Evolutionary conservation across 2,113 vertebrate genomes (phyloP).

Genomic region (Varanus salvator): DNA sequence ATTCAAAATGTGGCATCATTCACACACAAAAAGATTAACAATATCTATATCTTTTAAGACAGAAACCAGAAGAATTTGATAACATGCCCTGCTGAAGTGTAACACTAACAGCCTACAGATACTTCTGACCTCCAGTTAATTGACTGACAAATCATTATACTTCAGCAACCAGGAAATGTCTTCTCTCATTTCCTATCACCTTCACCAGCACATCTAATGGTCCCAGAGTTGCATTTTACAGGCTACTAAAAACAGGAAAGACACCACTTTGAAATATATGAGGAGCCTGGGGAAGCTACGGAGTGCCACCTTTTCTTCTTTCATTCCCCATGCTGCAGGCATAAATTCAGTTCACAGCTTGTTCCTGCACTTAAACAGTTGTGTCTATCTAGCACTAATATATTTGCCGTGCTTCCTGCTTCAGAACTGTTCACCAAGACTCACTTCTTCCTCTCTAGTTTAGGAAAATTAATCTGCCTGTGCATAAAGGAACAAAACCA

Average conservation of each 20-base stretch:
- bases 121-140: conserved; percentile 32
- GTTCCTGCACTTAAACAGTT: conserved; percentile 45
- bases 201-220: conserved; percentile 34
- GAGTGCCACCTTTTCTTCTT: conserved; percentile 40
- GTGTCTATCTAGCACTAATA: conserved; percentile 21
- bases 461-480: neutral
- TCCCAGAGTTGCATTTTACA: conserved; percentile 52
- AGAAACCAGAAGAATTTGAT: conserved; percentile 5
- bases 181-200: conserved; percentile 49
- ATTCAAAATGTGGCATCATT: conserved; percentile 2
- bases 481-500: conserved; percentile 25
- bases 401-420: conserved; percentile 29
- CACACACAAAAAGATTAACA: conserved; percentile 20
- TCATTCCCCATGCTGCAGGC: conserved; percentile 31
- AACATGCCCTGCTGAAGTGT: neutral
- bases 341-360: conserved; percentile 43
- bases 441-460: conserved; percentile 35
- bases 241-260: conserved; percentile 50
- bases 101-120: conserved; percentile 32
- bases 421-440: conserved; percentile 50
- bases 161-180: conserved; percentile 29
- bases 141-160: conserved; percentile 57
- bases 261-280: conserved; percentile 60
- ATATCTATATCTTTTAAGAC: conserved; percentile 7
- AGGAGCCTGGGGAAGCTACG: conserved; percentile 39